phyloP scores from a whole-genome alignment of 2,888 invertebrate species.

The Sepiola atlantica region DNA sequence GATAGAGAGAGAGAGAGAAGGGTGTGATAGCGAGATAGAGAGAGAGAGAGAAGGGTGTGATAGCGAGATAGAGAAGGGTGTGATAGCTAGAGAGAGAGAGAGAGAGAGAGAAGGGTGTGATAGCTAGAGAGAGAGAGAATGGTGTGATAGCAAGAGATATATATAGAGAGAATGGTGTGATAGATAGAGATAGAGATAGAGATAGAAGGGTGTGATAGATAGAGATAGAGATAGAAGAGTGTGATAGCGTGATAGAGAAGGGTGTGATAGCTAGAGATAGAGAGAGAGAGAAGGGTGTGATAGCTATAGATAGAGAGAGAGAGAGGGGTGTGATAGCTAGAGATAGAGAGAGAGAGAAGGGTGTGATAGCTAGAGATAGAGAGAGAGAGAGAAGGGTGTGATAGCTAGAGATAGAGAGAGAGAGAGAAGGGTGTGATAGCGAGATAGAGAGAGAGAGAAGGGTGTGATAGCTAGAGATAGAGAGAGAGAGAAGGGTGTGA shows the following conservation, averaged over 20 bases:
- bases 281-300: not conserved
- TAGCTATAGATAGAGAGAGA: not conserved
- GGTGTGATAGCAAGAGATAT: not conserved
- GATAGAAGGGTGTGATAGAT: too few species aligned
- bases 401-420: not conserved
- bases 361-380: not conserved
- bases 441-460: not conserved
- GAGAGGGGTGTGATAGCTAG: not conserved
- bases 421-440: not conserved
- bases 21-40: not conserved
- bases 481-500: too few species aligned
- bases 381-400: not conserved
- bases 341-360: not conserved
- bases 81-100: not conserved
- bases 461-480: not conserved
- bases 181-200: too few species aligned
- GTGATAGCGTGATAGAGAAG: not conserved
- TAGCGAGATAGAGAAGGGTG: not conserved
- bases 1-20: not conserved
- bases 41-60: not conserved
- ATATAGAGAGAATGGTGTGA: not conserved
- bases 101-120: not conserved
- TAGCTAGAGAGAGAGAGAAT: too few species aligned
- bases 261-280: not conserved
- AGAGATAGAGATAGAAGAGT: too few species aligned